Evolutionary conservation across 2,797 vertebrate genomes (phyloP).

Genomic region (Meriones psammophilus): DNA sequence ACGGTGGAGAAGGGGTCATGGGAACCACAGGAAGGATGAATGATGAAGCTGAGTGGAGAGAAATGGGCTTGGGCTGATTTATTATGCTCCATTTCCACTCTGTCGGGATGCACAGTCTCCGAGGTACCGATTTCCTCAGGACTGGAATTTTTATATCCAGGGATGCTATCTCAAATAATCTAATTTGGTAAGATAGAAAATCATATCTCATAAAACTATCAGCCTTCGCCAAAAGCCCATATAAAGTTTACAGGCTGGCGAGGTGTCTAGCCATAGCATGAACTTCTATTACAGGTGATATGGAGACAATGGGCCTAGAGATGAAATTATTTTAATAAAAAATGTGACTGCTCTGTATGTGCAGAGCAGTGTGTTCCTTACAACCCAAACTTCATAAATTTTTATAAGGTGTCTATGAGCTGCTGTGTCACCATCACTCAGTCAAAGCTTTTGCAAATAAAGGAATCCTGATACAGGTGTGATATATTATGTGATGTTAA

Average conservation of each 20-base stretch:
- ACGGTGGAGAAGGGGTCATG: neutral
- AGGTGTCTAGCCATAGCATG: constrained; percentile 43
- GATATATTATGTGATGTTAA: neutral
- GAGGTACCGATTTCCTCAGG: constrained; percentile 68
- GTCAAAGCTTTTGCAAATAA: constrained; percentile 66
- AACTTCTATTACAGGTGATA: constrained; percentile 30
- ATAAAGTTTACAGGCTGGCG: constrained; percentile 74
- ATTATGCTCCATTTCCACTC: constrained; percentile 68
- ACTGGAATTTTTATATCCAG: constrained; percentile 78
- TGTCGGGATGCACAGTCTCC: constrained; percentile 55
- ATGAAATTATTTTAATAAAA: constrained; percentile 82
- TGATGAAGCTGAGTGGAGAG: constrained; percentile 33
- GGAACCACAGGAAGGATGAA: constrained; percentile 51
- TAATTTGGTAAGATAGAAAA: constrained; percentile 82
- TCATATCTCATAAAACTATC: constrained; percentile 73
- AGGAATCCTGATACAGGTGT: constrained; percentile 1
- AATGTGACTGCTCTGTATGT: constrained; percentile 49
- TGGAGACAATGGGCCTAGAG: constrained; percentile 35
- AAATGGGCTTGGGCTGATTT: constrained; percentile 72
- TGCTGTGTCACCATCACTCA: constrained; percentile 63
- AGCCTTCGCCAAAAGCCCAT: constrained; percentile 69
- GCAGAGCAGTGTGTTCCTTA: constrained; percentile 69
- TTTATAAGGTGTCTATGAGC: constrained; percentile 79
- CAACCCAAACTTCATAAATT: constrained; percentile 79
- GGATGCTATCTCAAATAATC: constrained; percentile 73